Conservation (phyloP, 1,140 invertebrate species). For the Cydia splendana region DNA sequence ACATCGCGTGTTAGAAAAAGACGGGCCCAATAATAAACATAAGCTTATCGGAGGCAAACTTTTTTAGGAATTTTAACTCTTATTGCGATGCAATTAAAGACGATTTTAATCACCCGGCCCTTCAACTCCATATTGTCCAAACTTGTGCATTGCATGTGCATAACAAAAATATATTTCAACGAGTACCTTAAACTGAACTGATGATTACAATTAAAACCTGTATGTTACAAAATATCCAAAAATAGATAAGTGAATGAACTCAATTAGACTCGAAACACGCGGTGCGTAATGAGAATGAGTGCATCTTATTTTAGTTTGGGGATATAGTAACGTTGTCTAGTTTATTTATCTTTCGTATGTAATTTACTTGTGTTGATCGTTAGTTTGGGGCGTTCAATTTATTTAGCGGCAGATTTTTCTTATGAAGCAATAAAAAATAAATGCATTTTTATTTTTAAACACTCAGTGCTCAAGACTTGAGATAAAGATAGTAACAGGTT, state of each 20-base stretch:
- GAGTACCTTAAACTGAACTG: neutral
- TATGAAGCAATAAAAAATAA: too few relatives aligned
- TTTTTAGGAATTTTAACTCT: too few relatives aligned
- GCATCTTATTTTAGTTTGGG: conserved; percentile 9
- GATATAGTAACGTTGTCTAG: conserved; percentile 5
- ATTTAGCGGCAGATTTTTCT: too few relatives aligned
- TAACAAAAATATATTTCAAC: conserved; percentile 36
- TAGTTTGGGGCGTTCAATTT: neutral
- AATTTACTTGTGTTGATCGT: conserved; percentile 8
- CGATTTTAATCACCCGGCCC: neutral
- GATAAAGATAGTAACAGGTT: too few relatives aligned
- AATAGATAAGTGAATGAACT: conserved; percentile 8
- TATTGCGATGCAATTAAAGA: neutral
- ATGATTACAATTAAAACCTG: neutral
- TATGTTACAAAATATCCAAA: neutral
- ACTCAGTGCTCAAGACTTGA: too few relatives aligned
- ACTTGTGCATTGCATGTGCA: neutral
- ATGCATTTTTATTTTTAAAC: too few relatives aligned
- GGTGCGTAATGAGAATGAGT: conserved; percentile 5
- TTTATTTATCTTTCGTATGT: conserved; percentile 19
- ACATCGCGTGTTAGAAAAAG: too few relatives aligned
- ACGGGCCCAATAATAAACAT: too few relatives aligned
- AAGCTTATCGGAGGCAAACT: too few relatives aligned
- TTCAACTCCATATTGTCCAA: too few relatives aligned
- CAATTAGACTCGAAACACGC: neutral